Evolutionary conservation across 1,140 invertebrate species (phyloP).

Genomic region (Drosophila albomicans): DNA sequence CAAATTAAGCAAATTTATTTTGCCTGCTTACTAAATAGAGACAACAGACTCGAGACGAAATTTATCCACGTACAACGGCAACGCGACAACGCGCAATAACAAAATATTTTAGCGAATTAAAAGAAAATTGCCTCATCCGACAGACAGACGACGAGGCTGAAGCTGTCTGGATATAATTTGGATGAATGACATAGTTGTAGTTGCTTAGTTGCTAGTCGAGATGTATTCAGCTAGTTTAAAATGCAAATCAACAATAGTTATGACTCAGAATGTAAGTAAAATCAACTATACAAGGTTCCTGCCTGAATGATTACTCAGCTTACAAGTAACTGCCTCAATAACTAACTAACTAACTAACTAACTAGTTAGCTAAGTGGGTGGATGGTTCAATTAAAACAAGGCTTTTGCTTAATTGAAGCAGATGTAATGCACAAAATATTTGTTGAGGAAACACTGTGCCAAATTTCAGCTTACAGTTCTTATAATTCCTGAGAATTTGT

Average conservation of each 20-base stretch:
- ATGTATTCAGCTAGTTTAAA: slow-evolving; percentile 8
- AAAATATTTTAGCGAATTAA: slow-evolving; percentile 81
- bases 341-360: slow-evolving; percentile 10
- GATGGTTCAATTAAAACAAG: slow-evolving; percentile 45
- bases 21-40: slow-evolving; percentile 44
- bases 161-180: slow-evolving; percentile 38
- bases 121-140: slow-evolving; percentile 80
- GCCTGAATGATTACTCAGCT: not conserved
- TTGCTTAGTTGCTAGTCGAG: slow-evolving; percentile 6
- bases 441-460: no score
- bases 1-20: slow-evolving; percentile 79
- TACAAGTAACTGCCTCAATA: slow-evolving; percentile 13
- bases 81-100: slow-evolving; percentile 62
- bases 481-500: no score
- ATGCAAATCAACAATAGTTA: not conserved
- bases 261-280: slow-evolving; percentile 31
- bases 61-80: slow-evolving; percentile 39
- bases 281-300: slow-evolving; percentile 31
- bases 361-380: slow-evolving; percentile 4
- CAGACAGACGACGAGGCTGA: slow-evolving; percentile 19
- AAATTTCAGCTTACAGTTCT: no score
- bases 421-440: no score
- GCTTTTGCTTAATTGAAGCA: slow-evolving; percentile 33
- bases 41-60: slow-evolving; percentile 19
- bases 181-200: slow-evolving; percentile 61